Base-by-base conservation (phyloP, 2,888 invertebrate species). In the Tribolium freemani region DNA sequence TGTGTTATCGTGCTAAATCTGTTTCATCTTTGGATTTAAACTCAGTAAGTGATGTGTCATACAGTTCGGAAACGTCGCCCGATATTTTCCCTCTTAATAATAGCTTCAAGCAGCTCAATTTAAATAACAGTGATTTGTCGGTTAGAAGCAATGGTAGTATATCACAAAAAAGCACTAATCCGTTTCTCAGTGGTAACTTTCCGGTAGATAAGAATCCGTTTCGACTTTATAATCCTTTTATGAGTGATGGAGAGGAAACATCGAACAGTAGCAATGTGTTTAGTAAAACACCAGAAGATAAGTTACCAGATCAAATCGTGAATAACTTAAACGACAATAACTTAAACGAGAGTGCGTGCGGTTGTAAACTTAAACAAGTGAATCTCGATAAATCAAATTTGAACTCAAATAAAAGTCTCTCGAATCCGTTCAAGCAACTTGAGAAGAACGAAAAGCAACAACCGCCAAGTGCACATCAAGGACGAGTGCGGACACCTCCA, bases 181-280 rank as follows among this genome's bases (percentile, higher is more conserved):
- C 61, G 30, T 61, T 61, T 61, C 30, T 58, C 4, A 45, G 2
- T 53, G 21, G n/a, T 53, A 3, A 61, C 13, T 5, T 16, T 5
- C 11, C 2, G 3, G 48, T 11, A 8, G 11, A 30, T 11, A 63
- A 50, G 1, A 64, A 64, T 45, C 64, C 64, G 5, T 64, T 64
- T 9, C 31, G 53, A 9, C 9, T 9, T 2, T 51, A 31, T 8
- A 63, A 63, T 38, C 63, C 63, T 0, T 63, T 63, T 16, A 8
- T 38, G 38, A 38, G 20, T n/a, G 53, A 63, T 6, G 3, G 31
- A 5, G 63, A 63, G 1, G 31, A 61, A 46, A 46, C 58, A 8
- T 10, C 21, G 0, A 48, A 11, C 26, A 53, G 2, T 6, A 16
- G 53, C 8, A n/a, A 56, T 38, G 2, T 10, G 3, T 56, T 56